phyloP scores from a whole-genome alignment of 1,140 invertebrate species.

The Stenopsyche tienmushanensis region DNA sequence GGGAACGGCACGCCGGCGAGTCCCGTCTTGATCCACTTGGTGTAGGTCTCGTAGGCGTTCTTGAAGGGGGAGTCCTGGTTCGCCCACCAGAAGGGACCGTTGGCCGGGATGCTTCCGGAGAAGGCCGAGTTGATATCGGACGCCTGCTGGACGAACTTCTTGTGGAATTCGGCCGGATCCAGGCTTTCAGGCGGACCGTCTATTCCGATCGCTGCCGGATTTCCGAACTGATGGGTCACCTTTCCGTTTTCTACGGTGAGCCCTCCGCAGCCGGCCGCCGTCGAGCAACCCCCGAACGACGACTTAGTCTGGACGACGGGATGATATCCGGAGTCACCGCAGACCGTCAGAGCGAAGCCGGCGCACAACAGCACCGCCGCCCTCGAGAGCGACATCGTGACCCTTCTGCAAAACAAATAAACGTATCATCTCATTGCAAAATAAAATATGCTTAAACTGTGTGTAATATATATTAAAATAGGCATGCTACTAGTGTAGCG shows the following conservation, averaged over 20 bases:
- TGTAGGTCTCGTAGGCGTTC: conserved; percentile 46
- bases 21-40: conserved; percentile 43
- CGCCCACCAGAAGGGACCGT: conserved; percentile 58
- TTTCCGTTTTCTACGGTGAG: conserved; percentile 52
- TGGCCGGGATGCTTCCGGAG: conserved; percentile 41
- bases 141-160: conserved; percentile 50
- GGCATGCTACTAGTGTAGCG: too few species aligned
- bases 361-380: conserved; percentile 18
- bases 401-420: conserved; percentile 15
- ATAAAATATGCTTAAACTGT: too few species aligned
- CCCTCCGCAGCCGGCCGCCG: conserved; percentile 52
- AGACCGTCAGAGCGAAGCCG: not conserved
- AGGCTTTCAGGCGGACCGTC: conserved; percentile 45
- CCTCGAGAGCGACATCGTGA: conserved; percentile 13
- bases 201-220: conserved; percentile 44
- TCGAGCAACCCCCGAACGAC: conserved; percentile 50
- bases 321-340: not conserved
- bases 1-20: conserved; percentile 30
- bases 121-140: conserved; percentile 43
- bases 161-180: conserved; percentile 43
- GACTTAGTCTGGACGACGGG: conserved; percentile 51
- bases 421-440: too few species aligned
- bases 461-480: too few species aligned
- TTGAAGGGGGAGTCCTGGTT: conserved; percentile 57
- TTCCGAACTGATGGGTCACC: conserved; percentile 49